phyloP scores from a whole-genome alignment of 1,140 invertebrate species.

The Drosophila lowei region DNA sequence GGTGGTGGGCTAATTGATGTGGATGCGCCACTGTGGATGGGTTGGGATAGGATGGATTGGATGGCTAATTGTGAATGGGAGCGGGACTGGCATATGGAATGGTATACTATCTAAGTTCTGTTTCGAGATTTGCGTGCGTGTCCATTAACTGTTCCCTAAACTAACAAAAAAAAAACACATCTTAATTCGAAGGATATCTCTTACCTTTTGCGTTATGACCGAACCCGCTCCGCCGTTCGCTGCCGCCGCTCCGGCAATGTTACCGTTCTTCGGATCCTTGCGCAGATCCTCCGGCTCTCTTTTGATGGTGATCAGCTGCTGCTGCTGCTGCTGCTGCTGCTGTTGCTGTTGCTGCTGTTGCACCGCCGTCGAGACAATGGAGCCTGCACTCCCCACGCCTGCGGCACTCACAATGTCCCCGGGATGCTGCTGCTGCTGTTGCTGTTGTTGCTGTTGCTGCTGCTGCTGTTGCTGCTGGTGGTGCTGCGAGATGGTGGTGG shows the following conservation, averaged over 20 bases:
- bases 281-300: slow-evolving; percentile 83
- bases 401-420: slow-evolving; percentile 72
- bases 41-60: slow-evolving; percentile 9
- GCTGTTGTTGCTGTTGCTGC: slow-evolving; percentile 69
- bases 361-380: slow-evolving; percentile 73
- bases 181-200: slow-evolving; percentile 1
- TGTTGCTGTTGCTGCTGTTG: slow-evolving; percentile 73
- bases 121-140: slow-evolving; percentile 62
- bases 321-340: slow-evolving; percentile 68
- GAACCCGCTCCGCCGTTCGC: slow-evolving; percentile 55
- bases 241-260: slow-evolving; percentile 36
- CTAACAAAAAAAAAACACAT: neutral
- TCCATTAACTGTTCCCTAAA: slow-evolving; percentile 66
- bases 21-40: slow-evolving; percentile 56
- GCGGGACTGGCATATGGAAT: slow-evolving; percentile 21
- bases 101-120: slow-evolving; percentile 4
- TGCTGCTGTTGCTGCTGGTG: slow-evolving; percentile 60
- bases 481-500: slow-evolving; percentile 73
- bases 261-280: slow-evolving; percentile 82
- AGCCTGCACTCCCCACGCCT: slow-evolving; percentile 69
- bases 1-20: slow-evolving; percentile 32
- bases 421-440: slow-evolving; percentile 69
- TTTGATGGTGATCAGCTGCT: slow-evolving; percentile 81
- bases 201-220: slow-evolving; percentile 79
- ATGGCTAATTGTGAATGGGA: slow-evolving; percentile 52